A percentile compares a stretch with the other conserved stretches of the same genome.
Evolutionary conservation across 92 coral and sea anemone genomes (phyloP).

Genomic region (Epizoanthus fatuus): DNA sequence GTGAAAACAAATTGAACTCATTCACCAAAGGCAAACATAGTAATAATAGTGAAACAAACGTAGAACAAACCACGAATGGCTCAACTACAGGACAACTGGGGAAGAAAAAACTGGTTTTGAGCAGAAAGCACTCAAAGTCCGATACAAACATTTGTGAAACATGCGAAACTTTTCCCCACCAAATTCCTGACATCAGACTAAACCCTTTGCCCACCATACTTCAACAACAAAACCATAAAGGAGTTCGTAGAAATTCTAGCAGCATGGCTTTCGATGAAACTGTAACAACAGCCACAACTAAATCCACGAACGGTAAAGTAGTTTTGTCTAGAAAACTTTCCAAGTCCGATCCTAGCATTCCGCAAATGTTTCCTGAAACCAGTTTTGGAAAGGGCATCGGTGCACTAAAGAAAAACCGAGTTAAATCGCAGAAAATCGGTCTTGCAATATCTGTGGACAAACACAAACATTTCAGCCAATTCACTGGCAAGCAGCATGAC

Average conservation of each 20-base stretch:
- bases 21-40: not conserved
- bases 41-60: not conserved
- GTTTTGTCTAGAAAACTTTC: constrained; percentile 9
- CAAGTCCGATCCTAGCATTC: not conserved
- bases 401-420: not conserved
- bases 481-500: not conserved
- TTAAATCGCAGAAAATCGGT: constrained; percentile 1
- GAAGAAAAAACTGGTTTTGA: not conserved
- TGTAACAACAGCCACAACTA: not conserved
- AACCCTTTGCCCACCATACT: not conserved
- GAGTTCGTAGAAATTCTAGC: not conserved
- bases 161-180: not conserved
- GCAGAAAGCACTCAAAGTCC: not conserved
- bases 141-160: not conserved
- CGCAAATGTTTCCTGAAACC: not conserved
- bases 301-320: not conserved
- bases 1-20: not conserved
- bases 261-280: not conserved
- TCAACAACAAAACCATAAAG: not conserved
- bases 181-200: not conserved
- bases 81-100: not conserved
- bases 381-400: no score
- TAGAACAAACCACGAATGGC: not conserved
- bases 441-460: not conserved
- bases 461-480: not conserved